phyloP scores from a whole-genome alignment of 2,888 invertebrate genomes.

The Drosophila subquinaria region DNA sequence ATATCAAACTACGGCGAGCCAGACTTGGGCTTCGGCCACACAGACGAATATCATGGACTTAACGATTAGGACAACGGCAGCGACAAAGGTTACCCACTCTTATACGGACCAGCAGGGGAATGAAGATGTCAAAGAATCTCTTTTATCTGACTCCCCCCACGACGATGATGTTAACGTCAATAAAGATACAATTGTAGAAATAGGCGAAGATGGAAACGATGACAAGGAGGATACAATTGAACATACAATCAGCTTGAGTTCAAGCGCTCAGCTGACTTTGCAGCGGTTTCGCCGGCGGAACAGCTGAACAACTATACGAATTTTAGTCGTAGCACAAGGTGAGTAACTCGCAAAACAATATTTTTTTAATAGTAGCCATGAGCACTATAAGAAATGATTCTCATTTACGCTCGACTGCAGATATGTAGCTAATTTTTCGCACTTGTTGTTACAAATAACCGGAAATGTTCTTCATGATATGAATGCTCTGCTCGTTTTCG shows the following conservation, averaged over 20 bases:
- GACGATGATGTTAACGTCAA: background rate
- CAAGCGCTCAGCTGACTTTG: constrained; percentile 67
- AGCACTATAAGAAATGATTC: no score
- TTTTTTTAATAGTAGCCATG: no score
- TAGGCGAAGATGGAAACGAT: constrained; percentile 12
- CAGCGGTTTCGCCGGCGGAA: constrained; percentile 20
- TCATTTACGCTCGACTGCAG: no score
- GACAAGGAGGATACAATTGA: constrained; percentile 10
- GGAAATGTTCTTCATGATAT: no score
- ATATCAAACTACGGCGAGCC: constrained; percentile 72
- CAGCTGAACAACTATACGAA: constrained; percentile 76
- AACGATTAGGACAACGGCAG: constrained; percentile 45
- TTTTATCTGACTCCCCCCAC: constrained; percentile 2
- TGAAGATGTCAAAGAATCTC: background rate
- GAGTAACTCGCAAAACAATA: background rate
- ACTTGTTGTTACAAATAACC: no score
- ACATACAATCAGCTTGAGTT: constrained; percentile 60
- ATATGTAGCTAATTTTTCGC: no score
- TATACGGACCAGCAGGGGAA: background rate
- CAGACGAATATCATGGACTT: constrained; percentile 68
- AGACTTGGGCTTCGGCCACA: constrained; percentile 70
- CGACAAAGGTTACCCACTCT: background rate
- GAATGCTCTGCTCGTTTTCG: no score
- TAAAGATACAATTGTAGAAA: constrained; percentile 2
- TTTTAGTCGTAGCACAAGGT: constrained; percentile 68